Percentiles rank a stretch among this genome's conserved stretches.
Conservation (phyloP, 2,113 vertebrate species). For the Podarcis cretensis region DNA sequence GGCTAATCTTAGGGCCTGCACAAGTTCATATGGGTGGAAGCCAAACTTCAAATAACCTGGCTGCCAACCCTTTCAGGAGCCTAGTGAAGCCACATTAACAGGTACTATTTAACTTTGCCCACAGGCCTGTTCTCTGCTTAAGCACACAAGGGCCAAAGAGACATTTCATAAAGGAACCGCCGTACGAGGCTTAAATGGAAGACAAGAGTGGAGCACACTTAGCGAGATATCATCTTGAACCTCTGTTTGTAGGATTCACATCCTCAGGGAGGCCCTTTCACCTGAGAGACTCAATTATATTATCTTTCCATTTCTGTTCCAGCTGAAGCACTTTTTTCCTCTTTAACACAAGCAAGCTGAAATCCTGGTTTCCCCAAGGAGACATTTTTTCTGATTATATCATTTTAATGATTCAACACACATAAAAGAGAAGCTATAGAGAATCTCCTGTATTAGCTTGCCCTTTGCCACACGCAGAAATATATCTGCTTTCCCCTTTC, state of each 20-base stretch:
- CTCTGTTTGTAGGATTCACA: rapidly evolving
- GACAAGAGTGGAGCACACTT: background rate
- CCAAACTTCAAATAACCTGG: no score
- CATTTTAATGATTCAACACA: constrained; percentile 10
- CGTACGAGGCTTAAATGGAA: constrained; percentile 1
- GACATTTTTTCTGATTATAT: constrained; percentile 29
- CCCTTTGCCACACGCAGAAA: background rate
- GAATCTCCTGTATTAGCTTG: background rate
- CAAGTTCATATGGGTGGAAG: no score
- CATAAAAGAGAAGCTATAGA: background rate
- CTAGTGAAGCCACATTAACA: no score
- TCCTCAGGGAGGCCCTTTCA: constrained; percentile 30
- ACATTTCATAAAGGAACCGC: constrained; percentile 28
- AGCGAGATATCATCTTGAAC: background rate
- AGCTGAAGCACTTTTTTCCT: constrained; percentile 1
- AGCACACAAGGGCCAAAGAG: constrained; percentile 25
- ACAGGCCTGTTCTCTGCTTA: background rate
- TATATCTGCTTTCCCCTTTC: background rate
- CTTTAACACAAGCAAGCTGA: constrained; percentile 21
- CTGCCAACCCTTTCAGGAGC: no score
- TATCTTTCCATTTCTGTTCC: constrained; percentile 37
- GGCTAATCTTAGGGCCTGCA: no score
- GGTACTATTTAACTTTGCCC: no score
- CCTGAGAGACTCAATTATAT: constrained; percentile 49
- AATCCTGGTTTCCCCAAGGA: constrained; percentile 28